Evolutionary conservation across 2,113 vertebrate species (phyloP).

Genomic region (Xiphias gladius): DNA sequence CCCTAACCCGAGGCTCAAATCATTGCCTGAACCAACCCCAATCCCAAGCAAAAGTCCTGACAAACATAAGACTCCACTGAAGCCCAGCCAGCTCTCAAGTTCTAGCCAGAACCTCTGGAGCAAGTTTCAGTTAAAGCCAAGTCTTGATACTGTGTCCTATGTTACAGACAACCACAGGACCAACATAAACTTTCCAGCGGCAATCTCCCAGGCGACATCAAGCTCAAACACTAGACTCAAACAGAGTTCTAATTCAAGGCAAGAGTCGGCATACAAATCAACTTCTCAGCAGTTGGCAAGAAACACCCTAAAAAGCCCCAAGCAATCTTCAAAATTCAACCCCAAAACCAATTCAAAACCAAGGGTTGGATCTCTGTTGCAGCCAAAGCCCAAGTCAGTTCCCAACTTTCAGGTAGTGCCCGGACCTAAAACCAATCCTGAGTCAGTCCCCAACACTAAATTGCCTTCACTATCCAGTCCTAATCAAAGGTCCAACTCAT

Average conservation of each 20-base stretch:
- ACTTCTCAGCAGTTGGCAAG: not conserved
- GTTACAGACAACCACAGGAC: not conserved
- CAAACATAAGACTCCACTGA: conserved; percentile 1
- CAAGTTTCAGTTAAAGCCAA: conserved; percentile 8
- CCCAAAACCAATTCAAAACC: conserved; percentile 8
- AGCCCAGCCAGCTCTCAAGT: not conserved
- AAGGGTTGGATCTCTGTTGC: not conserved
- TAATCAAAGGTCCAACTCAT: conserved; percentile 1
- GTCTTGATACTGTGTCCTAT: conserved; percentile 8
- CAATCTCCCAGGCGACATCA: not conserved
- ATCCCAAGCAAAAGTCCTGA: conserved; percentile 14
- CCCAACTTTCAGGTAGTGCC: not conserved
- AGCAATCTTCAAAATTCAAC: conserved; percentile 1
- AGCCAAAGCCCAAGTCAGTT: not conserved
- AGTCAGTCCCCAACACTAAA: not conserved
- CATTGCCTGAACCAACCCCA: conserved; percentile 8
- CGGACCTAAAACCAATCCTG: not conserved
- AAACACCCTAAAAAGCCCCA: conserved; percentile 11
- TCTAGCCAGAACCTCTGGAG: conserved; percentile 2
- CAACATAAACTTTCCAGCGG: not conserved
- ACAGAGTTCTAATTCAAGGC: conserved; percentile 20
- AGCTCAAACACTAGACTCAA: conserved; percentile 24
- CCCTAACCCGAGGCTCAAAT: conserved; percentile 1
- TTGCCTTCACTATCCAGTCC: not conserved
- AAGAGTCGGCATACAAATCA: not conserved